Evolutionary conservation across 2,797 vertebrate species (phyloP).

Genomic region (Coilia nasus): DNA sequence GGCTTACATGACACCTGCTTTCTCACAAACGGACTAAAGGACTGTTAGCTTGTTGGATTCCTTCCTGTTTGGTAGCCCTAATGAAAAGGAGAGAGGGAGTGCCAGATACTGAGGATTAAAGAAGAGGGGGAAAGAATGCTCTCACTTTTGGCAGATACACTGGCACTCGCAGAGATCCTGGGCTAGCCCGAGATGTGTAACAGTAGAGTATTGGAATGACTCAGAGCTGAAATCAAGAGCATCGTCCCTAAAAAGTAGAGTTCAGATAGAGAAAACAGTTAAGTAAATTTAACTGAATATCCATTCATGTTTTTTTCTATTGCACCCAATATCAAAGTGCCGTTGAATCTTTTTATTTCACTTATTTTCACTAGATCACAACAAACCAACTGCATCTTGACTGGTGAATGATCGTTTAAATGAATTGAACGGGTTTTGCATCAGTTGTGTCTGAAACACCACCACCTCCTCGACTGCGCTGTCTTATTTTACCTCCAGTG

Average conservation of each 20-base stretch:
- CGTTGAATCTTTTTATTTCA: too few species aligned
- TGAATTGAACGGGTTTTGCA: too few species aligned
- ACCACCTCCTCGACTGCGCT: background rate
- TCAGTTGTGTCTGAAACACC: background rate
- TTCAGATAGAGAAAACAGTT: too few species aligned
- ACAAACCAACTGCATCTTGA: too few species aligned
- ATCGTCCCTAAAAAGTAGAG: background rate
- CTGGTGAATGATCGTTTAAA: too few species aligned
- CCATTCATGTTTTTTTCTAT: too few species aligned
- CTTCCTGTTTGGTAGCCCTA: background rate
- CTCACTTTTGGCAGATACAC: background rate
- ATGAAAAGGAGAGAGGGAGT: background rate
- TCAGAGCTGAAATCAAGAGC: background rate
- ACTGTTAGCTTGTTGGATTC: background rate
- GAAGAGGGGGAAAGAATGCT: background rate
- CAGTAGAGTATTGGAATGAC: background rate
- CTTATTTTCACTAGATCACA: too few species aligned
- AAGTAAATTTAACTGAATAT: too few species aligned
- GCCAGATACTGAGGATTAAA: background rate
- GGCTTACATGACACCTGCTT: background rate
- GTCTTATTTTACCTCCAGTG: background rate
- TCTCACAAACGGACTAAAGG: background rate
- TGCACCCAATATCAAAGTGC: too few species aligned
- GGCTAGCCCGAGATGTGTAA: background rate
- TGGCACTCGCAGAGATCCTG: background rate